Conservation (phyloP, 2,888 invertebrate species). For the Cryptocheilus praepositus region DNA sequence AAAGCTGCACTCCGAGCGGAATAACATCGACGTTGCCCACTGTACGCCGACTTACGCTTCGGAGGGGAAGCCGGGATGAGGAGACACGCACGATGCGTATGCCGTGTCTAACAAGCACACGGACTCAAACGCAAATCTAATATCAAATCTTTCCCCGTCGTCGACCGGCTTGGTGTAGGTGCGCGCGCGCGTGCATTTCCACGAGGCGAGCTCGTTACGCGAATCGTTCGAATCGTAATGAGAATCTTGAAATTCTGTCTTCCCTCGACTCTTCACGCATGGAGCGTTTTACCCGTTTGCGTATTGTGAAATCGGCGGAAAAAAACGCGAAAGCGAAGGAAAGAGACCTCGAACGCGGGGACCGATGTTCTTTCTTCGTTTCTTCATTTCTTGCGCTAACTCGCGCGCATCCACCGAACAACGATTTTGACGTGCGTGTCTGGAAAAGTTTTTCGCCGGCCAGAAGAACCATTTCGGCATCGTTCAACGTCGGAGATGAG, state of each 20-base stretch:
- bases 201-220: slow-evolving; percentile 26
- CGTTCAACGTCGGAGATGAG: too few species aligned
- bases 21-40: too few species aligned
- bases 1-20: too few species aligned
- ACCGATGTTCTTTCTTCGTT: too few species aligned
- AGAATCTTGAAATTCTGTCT: slow-evolving; percentile 6
- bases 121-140: slow-evolving; percentile 62
- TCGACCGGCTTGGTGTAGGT: slow-evolving; percentile 7
- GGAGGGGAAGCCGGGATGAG: slow-evolving; percentile 55
- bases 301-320: slow-evolving; percentile 26
- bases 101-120: slow-evolving; percentile 70
- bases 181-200: slow-evolving; percentile 42
- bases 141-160: slow-evolving; percentile 52
- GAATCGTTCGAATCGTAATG: slow-evolving; percentile 17
- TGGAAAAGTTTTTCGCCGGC: too few species aligned
- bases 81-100: slow-evolving; percentile 72
- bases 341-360: not conserved
- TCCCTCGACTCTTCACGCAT: slow-evolving; percentile 1
- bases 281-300: slow-evolving; percentile 6
- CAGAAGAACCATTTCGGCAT: too few species aligned
- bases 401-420: too few species aligned
- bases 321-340: not conserved
- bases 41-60: too few species aligned
- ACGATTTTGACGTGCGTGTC: too few species aligned
- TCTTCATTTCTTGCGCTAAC: too few species aligned